A percentile compares a stretch with the other conserved stretches of the same genome.
phyloP scores from a whole-genome alignment of 2,113 vertebrate genomes.

The Scopus umbretta region DNA sequence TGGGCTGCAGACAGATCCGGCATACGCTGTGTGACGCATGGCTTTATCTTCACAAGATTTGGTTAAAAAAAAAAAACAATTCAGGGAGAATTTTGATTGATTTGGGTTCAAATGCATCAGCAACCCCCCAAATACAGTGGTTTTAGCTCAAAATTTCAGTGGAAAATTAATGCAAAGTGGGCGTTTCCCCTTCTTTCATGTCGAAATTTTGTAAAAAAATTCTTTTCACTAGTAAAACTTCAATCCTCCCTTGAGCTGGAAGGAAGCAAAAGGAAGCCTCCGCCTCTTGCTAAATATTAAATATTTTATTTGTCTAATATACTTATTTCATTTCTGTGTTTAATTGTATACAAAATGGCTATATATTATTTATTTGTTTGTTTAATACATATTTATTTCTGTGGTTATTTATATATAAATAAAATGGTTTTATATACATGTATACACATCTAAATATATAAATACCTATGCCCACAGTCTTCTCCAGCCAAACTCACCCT shows the following conservation, averaged over 20 bases:
- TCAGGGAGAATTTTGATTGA: rapidly evolving
- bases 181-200: not conserved
- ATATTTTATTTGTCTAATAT: not conserved
- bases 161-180: not conserved
- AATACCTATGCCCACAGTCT: too few species aligned
- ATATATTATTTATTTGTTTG: too few species aligned
- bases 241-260: rapidly evolving
- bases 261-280: not conserved
- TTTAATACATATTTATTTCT: not conserved
- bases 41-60: rapidly evolving
- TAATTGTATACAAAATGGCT: not conserved
- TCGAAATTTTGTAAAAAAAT: not conserved
- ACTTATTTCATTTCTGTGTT: not conserved
- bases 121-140: not conserved
- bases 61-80: rapidly evolving
- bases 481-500: not conserved
- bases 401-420: not conserved
- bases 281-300: not conserved
- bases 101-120: not conserved
- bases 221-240: not conserved
- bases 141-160: not conserved
- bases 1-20: not conserved
- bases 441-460: too few species aligned
- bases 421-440: not conserved
- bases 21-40: rapidly evolving